Conservation (phyloP, 1,140 invertebrate species). For the Euborellia annulipes region DNA sequence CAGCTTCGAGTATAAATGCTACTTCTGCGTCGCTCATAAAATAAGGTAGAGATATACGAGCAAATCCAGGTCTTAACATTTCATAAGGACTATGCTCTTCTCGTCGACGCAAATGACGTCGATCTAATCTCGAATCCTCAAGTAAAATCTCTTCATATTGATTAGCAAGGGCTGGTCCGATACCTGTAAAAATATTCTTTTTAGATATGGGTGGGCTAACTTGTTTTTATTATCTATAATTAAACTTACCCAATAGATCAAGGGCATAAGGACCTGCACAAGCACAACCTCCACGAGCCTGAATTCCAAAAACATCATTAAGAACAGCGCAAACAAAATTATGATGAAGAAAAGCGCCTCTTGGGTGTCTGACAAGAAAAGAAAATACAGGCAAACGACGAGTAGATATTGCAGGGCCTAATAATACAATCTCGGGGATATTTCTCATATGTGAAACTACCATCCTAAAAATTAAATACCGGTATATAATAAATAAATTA, state of each 20-base stretch:
- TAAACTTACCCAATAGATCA: constrained; percentile 48
- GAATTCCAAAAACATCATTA: constrained; percentile 86
- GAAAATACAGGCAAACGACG: constrained; percentile 70
- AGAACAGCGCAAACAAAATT: constrained; percentile 77
- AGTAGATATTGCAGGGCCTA: constrained; percentile 47
- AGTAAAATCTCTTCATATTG: constrained; percentile 60
- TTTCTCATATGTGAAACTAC: constrained; percentile 53
- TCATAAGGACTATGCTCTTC: constrained; percentile 49
- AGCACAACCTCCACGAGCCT: constrained; percentile 70
- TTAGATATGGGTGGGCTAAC: too few relatives aligned
- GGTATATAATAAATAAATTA: neutral
- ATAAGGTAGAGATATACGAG: constrained; percentile 69
- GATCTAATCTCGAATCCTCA: constrained; percentile 53
- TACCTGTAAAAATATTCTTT: constrained; percentile 20
- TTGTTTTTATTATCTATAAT: too few relatives aligned
- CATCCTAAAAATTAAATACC: constrained; percentile 39
- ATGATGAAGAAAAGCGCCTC: constrained; percentile 71
- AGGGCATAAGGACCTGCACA: constrained; percentile 75
- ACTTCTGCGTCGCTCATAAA: constrained; percentile 66
- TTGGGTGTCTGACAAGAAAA: constrained; percentile 65
- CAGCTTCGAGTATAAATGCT: constrained; percentile 65
- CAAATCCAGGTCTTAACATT: constrained; percentile 72
- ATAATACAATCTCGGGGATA: constrained; percentile 59
- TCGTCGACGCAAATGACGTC: constrained; percentile 38
- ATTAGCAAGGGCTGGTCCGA: constrained; percentile 53